These are phyloP conservation scores for Zaprionus ghesquierei DNA, from an alignment of 1,140 invertebrate species.

Conservation along the genomic window DNA sequence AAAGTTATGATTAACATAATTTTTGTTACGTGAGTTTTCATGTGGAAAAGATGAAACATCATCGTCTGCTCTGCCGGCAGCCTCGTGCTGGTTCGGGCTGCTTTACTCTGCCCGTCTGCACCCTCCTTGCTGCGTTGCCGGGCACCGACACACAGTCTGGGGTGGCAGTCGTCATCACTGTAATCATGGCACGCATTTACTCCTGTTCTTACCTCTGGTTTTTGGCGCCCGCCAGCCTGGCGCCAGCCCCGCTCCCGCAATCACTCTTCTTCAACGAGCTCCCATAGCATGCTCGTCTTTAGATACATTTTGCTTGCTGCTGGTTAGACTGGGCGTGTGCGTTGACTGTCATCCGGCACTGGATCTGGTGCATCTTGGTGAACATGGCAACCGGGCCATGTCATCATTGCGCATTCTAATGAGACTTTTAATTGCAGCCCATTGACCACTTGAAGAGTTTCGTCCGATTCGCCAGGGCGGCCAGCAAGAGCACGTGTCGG, in stretches of 20 bases:
- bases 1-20: constrained; percentile 82
- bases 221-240: constrained; percentile 79
- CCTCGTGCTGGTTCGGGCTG: neutral
- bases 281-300: constrained; percentile 23
- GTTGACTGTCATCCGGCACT: neutral
- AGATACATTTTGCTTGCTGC: constrained; percentile 60
- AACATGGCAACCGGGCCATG: constrained; percentile 47
- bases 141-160: constrained; percentile 23
- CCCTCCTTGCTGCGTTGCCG: neutral
- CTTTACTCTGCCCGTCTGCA: neutral
- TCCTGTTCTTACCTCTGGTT: constrained; percentile 82
- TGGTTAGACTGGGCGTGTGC: constrained; percentile 38
- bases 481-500: constrained; percentile 61
- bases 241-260: constrained; percentile 47
- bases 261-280: neutral
- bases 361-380: constrained; percentile 29
- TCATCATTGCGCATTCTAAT: constrained; percentile 74
- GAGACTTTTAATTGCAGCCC: constrained; percentile 76
- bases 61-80: constrained; percentile 51
- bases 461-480: constrained; percentile 52
- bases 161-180: constrained; percentile 82
- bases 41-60: constrained; percentile 83
- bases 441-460: constrained; percentile 71
- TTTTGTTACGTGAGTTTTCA: constrained; percentile 83
- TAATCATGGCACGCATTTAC: constrained; percentile 82